phyloP scores from a whole-genome alignment of 2,888 invertebrate species.

The Ectropis crepuscularia region DNA sequence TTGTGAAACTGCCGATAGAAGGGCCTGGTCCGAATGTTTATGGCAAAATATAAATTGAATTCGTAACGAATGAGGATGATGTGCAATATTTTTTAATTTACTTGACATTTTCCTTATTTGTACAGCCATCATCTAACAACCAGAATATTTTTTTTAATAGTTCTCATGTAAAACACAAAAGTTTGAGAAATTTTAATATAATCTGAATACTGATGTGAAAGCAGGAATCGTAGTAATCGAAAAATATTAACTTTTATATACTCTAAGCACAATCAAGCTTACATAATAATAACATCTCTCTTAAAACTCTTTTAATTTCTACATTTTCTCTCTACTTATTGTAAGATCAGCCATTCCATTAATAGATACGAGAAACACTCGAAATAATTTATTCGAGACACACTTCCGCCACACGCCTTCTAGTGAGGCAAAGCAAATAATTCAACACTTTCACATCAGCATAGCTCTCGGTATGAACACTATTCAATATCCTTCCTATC shows the following conservation, averaged over 20 bases:
- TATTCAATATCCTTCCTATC: conserved; percentile 17
- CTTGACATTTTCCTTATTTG: too few species aligned
- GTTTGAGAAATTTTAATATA: conserved; percentile 5
- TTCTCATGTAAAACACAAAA: not conserved
- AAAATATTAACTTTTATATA: not conserved
- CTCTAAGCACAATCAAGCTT: conserved; percentile 1
- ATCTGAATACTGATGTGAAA: conserved; percentile 23
- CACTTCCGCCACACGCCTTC: conserved; percentile 3
- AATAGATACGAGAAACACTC: conserved; percentile 7
- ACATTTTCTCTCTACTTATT: not conserved
- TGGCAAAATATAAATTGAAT: too few species aligned
- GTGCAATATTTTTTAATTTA: too few species aligned
- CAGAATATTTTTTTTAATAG: too few species aligned
- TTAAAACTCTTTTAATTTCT: conserved; percentile 1
- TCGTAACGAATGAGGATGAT: too few species aligned
- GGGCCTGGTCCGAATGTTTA: too few species aligned
- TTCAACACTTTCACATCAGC: conserved; percentile 22
- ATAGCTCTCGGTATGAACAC: conserved; percentile 4
- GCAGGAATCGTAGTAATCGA: not conserved
- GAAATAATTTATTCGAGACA: conserved; percentile 12
- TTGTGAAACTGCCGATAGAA: too few species aligned
- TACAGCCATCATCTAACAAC: too few species aligned
- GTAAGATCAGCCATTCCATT: conserved; percentile 23
- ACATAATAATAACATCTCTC: conserved; percentile 4
- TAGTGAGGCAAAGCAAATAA: conserved; percentile 1